Base-by-base conservation (phyloP, 1,140 invertebrate genomes). In the Holotrichia oblita region DNA sequence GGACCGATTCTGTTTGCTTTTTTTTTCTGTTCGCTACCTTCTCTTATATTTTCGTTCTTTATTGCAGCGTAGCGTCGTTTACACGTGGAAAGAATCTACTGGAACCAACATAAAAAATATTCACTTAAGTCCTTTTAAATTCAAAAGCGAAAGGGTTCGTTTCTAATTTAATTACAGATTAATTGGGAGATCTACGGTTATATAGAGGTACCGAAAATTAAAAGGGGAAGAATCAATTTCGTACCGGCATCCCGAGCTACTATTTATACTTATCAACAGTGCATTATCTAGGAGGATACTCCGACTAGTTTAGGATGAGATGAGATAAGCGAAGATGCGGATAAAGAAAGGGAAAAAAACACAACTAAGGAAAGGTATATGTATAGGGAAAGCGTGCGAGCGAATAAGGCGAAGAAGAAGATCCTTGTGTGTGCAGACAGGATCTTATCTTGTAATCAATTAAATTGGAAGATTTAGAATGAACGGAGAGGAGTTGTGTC, bases 251-350 rank as follows among this genome's bases (percentile, higher is more conserved):
- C 61, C 75, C 40, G 73, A 34, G 22, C 75, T 55, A 76, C 75
- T 76, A 76, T 76, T 76, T 76, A 76, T 76, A 76, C 75, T 76
- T 44, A 76, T 76, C 75, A 55, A 27, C 75, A 55, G 75, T 55
- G 27, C 75, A 76, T 44, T 76, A 76, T 55, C 75, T 55, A 34
- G 17, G 27, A 55, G 14, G 9, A 17, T 44, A 42, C 24, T 42
- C 40, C 17, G 41, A 69, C 61, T 69, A 10, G 61, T 69, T 34
- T 55, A 72, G 73, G 72, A 41, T 40, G 34, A 42, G 9, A 74
- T 20, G 41, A 10, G 48, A 55, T n/a, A 42, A 22, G 10, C 22
- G 20, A n/a, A 44, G 14, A 48, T n/a, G 10, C 22, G 20, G 41
- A 44, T n/a, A 48, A 34, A 76, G 44, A 42, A 76, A 44, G n/a